Evolutionary conservation across 2,797 vertebrate genomes (phyloP).

Genomic region (Heterohyrax brucei): DNA sequence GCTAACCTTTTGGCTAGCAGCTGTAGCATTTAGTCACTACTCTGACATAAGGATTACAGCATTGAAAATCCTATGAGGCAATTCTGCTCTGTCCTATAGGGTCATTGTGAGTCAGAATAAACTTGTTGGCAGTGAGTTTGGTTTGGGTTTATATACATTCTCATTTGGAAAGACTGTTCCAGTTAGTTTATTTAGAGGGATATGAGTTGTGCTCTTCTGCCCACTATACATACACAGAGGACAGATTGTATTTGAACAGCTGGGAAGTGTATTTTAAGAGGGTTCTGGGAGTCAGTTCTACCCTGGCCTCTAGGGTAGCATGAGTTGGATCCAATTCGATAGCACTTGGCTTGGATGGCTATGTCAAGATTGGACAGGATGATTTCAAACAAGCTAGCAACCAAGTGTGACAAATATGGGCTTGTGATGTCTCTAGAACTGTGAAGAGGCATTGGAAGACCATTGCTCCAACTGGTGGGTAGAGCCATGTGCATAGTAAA

Average conservation of each 20-base stretch:
- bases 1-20: no score
- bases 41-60: no score
- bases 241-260: constrained; percentile 60
- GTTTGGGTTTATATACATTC: background rate
- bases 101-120: background rate
- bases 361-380: background rate
- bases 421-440: constrained; percentile 7
- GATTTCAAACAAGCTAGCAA: background rate
- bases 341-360: no score
- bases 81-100: background rate
- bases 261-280: constrained; percentile 48
- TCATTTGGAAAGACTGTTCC: background rate
- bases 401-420: background rate
- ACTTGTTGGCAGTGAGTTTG: background rate
- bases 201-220: background rate
- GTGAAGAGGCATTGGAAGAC: background rate
- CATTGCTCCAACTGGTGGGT: background rate
- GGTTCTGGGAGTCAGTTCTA: background rate
- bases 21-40: no score
- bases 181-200: constrained; percentile 48
- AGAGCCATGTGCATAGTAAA: background rate
- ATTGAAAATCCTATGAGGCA: background rate
- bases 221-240: background rate
- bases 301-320: no score
- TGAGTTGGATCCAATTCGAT: no score